These are phyloP conservation scores for Scrobipalpa costella DNA, from an alignment of 2,888 invertebrate species.

Conservation along the genomic window DNA sequence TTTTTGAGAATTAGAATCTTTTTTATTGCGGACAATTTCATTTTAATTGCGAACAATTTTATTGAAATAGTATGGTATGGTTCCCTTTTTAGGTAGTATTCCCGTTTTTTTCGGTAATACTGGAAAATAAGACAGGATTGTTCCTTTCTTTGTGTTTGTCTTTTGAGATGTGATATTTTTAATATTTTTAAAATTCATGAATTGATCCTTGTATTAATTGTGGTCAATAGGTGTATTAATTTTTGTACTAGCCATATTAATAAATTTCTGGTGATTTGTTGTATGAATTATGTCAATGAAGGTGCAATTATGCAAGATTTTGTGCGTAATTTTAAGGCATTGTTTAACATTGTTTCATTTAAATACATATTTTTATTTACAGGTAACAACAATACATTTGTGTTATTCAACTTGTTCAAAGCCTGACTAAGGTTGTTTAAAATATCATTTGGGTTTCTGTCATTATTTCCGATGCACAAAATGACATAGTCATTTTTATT, in stretches of 20 bases:
- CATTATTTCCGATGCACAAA: neutral
- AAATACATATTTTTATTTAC: too few species aligned
- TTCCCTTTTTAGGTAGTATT: too few species aligned
- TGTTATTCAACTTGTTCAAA: neutral
- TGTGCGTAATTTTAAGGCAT: neutral
- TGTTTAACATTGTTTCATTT: slow-evolving; percentile 12
- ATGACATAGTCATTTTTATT: slow-evolving; percentile 4
- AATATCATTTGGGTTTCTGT: neutral
- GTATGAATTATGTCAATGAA: neutral
- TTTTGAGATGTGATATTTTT: too few species aligned
- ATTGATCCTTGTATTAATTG: too few species aligned
- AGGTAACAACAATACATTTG: neutral
- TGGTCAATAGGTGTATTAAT: too few species aligned
- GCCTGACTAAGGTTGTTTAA: neutral
- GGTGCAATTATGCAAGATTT: neutral
- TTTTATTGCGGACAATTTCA: too few species aligned
- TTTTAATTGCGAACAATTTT: too few species aligned
- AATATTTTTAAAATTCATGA: too few species aligned
- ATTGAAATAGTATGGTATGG: neutral
- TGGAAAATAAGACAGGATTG: too few species aligned
- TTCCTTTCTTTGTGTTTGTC: too few species aligned
- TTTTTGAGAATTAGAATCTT: too few species aligned
- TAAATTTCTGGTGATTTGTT: neutral
- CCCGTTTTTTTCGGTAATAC: too few species aligned
- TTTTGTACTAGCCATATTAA: neutral